A percentile compares a stretch with the other conserved stretches of the same genome.
Evolutionary conservation across 1,140 invertebrate genomes (phyloP).

Genomic region (Musca domestica): DNA sequence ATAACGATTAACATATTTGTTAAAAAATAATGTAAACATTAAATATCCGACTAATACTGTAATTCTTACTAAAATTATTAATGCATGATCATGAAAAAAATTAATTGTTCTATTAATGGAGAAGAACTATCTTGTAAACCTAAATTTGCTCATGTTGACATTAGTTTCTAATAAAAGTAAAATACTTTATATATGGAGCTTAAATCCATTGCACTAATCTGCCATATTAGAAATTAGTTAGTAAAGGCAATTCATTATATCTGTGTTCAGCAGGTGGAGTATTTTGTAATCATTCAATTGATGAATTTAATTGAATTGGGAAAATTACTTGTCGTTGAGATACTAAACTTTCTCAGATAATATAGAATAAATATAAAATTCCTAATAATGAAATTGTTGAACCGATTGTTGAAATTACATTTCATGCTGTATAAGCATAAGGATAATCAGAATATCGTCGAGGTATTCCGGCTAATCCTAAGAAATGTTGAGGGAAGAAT

Average conservation of each 20-base stretch:
- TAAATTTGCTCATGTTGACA: constrained; percentile 58
- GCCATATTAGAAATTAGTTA: constrained; percentile 57
- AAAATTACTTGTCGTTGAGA: no score
- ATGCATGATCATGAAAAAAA: constrained; percentile 61
- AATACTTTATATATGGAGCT: constrained; percentile 58
- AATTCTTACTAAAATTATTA: constrained; percentile 60
- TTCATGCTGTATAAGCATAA: no score
- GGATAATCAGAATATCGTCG: no score
- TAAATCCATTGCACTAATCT: constrained; percentile 58
- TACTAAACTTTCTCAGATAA: no score
- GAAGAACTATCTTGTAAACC: constrained; percentile 59
- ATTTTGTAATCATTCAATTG: constrained; percentile 56
- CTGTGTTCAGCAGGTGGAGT: constrained; percentile 58
- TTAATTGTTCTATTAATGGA: constrained; percentile 61
- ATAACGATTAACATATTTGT: constrained; percentile 56
- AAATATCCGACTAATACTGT: constrained; percentile 62
- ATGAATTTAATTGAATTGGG: no score
- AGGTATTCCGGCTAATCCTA: no score
- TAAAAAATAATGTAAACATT: constrained; percentile 57
- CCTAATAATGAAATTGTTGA: no score
- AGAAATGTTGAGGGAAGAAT: no score
- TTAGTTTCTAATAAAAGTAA: constrained; percentile 55
- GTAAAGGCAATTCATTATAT: constrained; percentile 57
- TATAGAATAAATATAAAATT: no score
- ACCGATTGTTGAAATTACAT: no score